Evolutionary conservation across 53 echinoderm and acorn worm genomes (phyloP), one percentile per base, ranked within the genome.

Genomic region (Holothuria scabra): DNA sequence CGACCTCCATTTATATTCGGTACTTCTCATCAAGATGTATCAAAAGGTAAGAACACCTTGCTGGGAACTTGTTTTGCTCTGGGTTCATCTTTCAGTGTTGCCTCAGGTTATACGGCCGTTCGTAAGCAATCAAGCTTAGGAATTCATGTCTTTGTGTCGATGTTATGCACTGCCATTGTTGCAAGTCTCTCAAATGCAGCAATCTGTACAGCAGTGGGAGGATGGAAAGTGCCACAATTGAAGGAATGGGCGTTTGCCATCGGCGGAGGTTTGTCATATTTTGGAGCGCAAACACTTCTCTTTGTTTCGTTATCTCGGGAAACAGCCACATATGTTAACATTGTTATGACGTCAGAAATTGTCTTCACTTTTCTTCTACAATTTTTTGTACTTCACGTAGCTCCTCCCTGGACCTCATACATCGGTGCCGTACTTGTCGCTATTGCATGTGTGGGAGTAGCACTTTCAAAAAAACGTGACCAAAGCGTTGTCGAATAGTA

Each of bases 1-100:
- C 56, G 76, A 11, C 76, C 76, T 12, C 32, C 76, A 12, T 76
- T 76, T 19, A 26, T 76, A 12, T 76, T 76, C 32, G 76, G 56
- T 2, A 26, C 28, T 56, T 31, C 49, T 5, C 28, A 14, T 24
- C 19, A 56, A 8, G 48, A 29, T 29, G 64, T 28, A 9, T 28
- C 12, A 9, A 56, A n/a, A 8, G 34, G 18, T 0, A 18, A 16
- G 16, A 78, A 58, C 31, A 28, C 12, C 16, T 31, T 57, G 19
- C 14, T 78, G 18, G 78, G 59, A 13, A 57, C 29, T 7, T 26
- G 52, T 46, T 56, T 56, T 31, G 78, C 78, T 29, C 30, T 78
- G 28, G 24, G 57, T 3, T 55, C 58, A 18, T 55, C 78, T 3
- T 23, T 56, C 19, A 56, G 31, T 23, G 13, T 19, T 56, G 78